Conservation (phyloP, 2,797 vertebrate species). For the Phataginus tetradactyla region DNA sequence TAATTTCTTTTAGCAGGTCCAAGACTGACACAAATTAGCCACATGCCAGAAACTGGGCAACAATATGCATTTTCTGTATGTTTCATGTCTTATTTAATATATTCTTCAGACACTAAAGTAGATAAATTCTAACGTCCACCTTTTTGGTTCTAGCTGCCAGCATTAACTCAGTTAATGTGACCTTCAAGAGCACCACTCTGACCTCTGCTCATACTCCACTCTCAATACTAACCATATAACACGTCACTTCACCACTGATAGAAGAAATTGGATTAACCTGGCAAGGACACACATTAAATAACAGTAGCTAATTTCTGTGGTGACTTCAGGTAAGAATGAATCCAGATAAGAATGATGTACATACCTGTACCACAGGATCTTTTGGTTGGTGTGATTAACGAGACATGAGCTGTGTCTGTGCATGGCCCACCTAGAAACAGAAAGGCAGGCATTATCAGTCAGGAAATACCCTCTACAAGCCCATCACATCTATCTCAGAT, state of each 20-base stretch:
- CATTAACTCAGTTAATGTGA: neutral
- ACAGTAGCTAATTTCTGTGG: slow-evolving; percentile 19
- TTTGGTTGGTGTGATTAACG: slow-evolving; percentile 94
- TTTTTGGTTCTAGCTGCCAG: neutral
- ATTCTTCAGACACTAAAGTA: neutral
- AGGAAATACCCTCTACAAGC: slow-evolving; percentile 11
- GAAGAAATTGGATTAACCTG: neutral
- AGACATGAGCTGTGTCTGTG: slow-evolving; percentile 93
- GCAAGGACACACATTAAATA: neutral
- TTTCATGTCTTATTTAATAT: neutral
- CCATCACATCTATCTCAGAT: neutral
- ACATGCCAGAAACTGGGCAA: neutral
- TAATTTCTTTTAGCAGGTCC: neutral
- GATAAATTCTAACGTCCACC: neutral
- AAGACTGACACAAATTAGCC: slow-evolving; percentile 34
- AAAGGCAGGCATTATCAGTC: slow-evolving; percentile 74
- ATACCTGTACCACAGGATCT: slow-evolving; percentile 95
- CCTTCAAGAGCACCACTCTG: neutral
- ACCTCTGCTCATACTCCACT: slow-evolving; percentile 25
- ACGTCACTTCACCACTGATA: slow-evolving; percentile 23
- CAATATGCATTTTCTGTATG: neutral
- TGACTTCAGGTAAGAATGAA: slow-evolving; percentile 42
- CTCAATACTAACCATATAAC: slow-evolving; percentile 28
- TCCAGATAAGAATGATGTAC: slow-evolving; percentile 70
- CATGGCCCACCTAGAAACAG: slow-evolving; percentile 92